Conservation (phyloP, 2,888 invertebrate genomes). For the Heteropelma amictum region DNA sequence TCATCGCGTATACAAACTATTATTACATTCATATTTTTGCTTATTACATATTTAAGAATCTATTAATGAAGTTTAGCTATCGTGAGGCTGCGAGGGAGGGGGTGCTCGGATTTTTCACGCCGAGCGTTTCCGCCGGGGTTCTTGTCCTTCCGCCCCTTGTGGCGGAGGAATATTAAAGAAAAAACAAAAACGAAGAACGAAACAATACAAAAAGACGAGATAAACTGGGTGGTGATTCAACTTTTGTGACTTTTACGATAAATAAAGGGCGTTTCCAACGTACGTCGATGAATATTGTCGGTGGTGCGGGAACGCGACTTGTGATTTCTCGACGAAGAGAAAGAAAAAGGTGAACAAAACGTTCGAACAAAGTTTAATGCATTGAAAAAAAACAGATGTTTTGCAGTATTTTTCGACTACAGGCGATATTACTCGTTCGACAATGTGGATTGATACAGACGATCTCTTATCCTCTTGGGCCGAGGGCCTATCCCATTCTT, state of each 20-base stretch:
- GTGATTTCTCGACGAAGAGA: constrained; percentile 15
- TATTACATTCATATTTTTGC: constrained; percentile 77
- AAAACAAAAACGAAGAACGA: constrained; percentile 30
- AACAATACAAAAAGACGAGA: constrained; percentile 2
- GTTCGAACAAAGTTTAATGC: constrained; percentile 40
- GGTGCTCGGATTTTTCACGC: constrained; percentile 57
- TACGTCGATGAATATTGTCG: constrained; percentile 47
- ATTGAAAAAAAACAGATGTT: constrained; percentile 50
- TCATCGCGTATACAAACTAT: constrained; percentile 69
- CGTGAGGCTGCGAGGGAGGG: constrained; percentile 54
- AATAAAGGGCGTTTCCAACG: constrained; percentile 37
- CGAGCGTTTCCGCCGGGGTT: constrained; percentile 51
- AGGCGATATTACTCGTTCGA: constrained; percentile 47
- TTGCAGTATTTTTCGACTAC: constrained; percentile 55
- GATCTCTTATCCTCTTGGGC: constrained; percentile 36
- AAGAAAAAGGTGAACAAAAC: constrained; percentile 17
- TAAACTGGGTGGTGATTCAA: constrained; percentile 51
- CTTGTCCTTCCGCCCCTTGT: constrained; percentile 52
- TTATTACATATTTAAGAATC: constrained; percentile 75
- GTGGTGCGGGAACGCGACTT: constrained; percentile 9
- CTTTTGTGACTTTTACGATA: constrained; percentile 64
- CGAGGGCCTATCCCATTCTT: too few relatives aligned
- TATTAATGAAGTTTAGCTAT: constrained; percentile 71
- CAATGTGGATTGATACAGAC: constrained; percentile 49
- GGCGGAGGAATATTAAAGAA: too few relatives aligned